A percentile compares a stretch with the other conserved stretches of the same genome.
Evolutionary conservation across 2,888 invertebrate species (phyloP).

Genomic region (Gisinianus flammeolus): DNA sequence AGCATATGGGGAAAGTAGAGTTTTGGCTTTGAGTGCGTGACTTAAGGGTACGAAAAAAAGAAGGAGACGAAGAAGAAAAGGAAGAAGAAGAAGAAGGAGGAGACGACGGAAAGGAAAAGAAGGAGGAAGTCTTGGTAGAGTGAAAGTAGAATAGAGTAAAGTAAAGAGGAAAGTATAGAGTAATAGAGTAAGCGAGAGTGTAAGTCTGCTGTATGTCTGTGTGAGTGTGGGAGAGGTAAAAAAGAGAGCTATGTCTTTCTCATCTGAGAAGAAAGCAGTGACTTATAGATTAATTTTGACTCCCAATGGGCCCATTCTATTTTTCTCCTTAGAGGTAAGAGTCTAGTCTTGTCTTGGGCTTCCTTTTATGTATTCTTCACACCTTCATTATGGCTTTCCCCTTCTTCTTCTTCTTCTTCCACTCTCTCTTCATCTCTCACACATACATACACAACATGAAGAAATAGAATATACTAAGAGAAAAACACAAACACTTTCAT

Average conservation of each 20-base stretch:
- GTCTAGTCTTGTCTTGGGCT: slow-evolving; percentile 10
- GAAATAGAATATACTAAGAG: not conserved
- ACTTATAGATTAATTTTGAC: slow-evolving; percentile 45
- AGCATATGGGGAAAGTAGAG: not conserved
- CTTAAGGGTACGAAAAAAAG: not conserved
- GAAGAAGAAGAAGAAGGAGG: too few species aligned
- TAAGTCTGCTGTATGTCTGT: not conserved
- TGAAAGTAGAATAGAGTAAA: not conserved
- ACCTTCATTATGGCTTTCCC: slow-evolving; percentile 32
- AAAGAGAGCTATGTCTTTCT: slow-evolving; percentile 4
- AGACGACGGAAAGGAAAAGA: too few species aligned
- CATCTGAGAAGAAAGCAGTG: slow-evolving; percentile 13
- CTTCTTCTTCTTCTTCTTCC: not conserved
- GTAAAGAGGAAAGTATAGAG: too few species aligned
- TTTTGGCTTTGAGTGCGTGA: too few species aligned
- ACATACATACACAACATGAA: not conserved
- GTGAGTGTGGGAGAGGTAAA: not conserved
- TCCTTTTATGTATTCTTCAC: slow-evolving; percentile 36
- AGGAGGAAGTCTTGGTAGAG: not conserved
- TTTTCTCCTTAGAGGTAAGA: slow-evolving; percentile 29
- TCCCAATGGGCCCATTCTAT: slow-evolving; percentile 41
- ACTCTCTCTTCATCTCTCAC: not conserved
- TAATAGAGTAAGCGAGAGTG: too few species aligned
- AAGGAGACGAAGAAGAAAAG: not conserved
- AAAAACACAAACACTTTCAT: slow-evolving; percentile 3